phyloP scores from a whole-genome alignment of 2,888 invertebrate genomes.

The Chalcis sispes region DNA sequence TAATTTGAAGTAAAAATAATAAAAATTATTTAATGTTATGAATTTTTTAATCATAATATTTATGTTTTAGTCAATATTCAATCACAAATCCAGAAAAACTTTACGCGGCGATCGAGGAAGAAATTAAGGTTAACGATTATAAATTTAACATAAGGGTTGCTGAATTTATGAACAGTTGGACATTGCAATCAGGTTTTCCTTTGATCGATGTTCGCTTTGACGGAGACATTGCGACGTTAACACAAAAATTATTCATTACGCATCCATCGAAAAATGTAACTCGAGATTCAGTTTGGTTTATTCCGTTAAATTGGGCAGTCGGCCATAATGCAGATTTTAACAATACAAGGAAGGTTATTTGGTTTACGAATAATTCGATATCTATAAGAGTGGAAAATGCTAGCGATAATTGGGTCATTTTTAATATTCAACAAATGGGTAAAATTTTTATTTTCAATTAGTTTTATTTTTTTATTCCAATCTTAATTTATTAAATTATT shows the following conservation, averaged over 20 bases:
- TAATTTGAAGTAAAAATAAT: constrained; percentile 70
- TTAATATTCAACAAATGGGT: constrained; percentile 86
- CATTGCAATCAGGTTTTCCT: constrained; percentile 80
- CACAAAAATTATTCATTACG: constrained; percentile 65
- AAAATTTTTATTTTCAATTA: constrained; percentile 59
- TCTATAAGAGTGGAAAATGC: constrained; percentile 69
- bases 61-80: constrained; percentile 60
- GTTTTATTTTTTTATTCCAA: not conserved
- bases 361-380: constrained; percentile 74
- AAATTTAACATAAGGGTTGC: constrained; percentile 39
- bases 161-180: constrained; percentile 78
- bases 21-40: no score
- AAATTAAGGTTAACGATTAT: constrained; percentile 62
- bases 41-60: not conserved
- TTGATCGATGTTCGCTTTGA: constrained; percentile 76
- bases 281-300: constrained; percentile 81
- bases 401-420: constrained; percentile 81
- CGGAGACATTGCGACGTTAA: constrained; percentile 39
- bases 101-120: constrained; percentile 60
- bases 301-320: constrained; percentile 84
- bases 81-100: constrained; percentile 62
- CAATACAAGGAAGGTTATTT: constrained; percentile 77
- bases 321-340: constrained; percentile 74
- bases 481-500: not conserved
- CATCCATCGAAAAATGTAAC: constrained; percentile 36